Evolutionary conservation across 2,888 invertebrate species (phyloP), one percentile per base, ranked within the genome.

Genomic region (Ennomos fuscantarius): DNA sequence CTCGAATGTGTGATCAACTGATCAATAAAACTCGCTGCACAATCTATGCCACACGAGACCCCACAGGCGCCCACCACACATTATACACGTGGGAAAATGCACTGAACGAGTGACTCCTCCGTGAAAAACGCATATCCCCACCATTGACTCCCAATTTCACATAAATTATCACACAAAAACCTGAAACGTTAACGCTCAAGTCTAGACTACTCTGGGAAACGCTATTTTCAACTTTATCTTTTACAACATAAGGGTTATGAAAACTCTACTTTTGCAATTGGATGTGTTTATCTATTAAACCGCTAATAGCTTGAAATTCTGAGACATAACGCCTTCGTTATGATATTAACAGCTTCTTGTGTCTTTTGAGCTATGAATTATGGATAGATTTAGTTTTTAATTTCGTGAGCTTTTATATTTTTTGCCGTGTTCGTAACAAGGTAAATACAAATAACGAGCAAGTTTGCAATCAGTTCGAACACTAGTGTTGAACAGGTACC

Each of bases 51-150:
- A 41, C 32, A 31, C 13, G 53, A 33, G 8, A 50, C 34, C 34
- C 36, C 33, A 58, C 52, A 53, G 46, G 42, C 44, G 55, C 60
- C 40, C 51, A 51, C 50, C 39, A 24, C 42, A 55, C 45, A 55
- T 55, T 47, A 66, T 62, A 60, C 62, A 70, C 72, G 75, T 76
- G 76, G 71, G 76, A 80, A 76, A 66, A 57, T 46, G 49, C 57
- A 43, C 52, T 58, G 63, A 67, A 66, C 69, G 50, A 65, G 61
- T 35, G 65, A 55, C 50, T 58, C 36, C 50, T 58, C 36, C 63
- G 67, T 68, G 68, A 71, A 74, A 72, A 68, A 64, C 66, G 65
- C 58, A 53, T 73, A 73, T 70, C 76, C 69, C 62, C 72, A 70
- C 65, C 71, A 73, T 68, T 60, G 65, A 56, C 55, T 59, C 61